phyloP scores from a whole-genome alignment of 2,888 invertebrate species.

The Euplexia lucipara region DNA sequence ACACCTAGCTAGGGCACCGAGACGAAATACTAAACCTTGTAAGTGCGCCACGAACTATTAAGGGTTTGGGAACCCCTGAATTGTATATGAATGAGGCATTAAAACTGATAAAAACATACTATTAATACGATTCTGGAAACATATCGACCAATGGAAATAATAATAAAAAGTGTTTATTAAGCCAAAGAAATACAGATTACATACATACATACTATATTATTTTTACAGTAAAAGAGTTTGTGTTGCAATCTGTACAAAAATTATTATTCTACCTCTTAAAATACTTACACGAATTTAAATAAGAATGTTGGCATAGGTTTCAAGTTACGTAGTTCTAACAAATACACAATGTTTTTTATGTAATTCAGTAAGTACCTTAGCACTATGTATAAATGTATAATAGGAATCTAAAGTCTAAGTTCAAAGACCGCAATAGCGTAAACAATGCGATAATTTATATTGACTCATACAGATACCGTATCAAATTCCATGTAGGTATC shows the following conservation, averaged over 20 bases:
- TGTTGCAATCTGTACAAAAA: too few relatives aligned
- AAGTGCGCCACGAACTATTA: too few relatives aligned
- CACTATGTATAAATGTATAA: too few relatives aligned
- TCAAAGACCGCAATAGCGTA: conserved; percentile 33
- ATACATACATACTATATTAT: too few relatives aligned
- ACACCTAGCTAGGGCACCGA: too few relatives aligned
- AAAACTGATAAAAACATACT: background rate
- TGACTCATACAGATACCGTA: conserved; percentile 37
- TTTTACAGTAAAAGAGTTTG: too few relatives aligned
- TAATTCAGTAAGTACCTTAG: background rate
- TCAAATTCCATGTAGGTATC: conserved; percentile 32
- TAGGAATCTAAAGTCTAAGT: conserved; percentile 17
- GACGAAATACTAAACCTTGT: too few relatives aligned
- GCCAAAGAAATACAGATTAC: too few relatives aligned
- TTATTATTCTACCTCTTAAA: too few relatives aligned
- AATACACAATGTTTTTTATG: background rate
- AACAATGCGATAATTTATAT: conserved; percentile 33
- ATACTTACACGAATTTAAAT: background rate
- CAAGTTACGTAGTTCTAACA: background rate
- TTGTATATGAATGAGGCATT: background rate
- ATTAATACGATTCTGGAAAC: background rate
- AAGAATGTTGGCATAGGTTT: conserved; percentile 1
- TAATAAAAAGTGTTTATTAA: too few relatives aligned
- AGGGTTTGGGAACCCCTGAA: too few relatives aligned
- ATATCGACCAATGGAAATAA: background rate